These are phyloP conservation scores for Empidonax alnorum DNA, from an alignment of 2,113 vertebrate genomes.

Conservation along the genomic window DNA sequence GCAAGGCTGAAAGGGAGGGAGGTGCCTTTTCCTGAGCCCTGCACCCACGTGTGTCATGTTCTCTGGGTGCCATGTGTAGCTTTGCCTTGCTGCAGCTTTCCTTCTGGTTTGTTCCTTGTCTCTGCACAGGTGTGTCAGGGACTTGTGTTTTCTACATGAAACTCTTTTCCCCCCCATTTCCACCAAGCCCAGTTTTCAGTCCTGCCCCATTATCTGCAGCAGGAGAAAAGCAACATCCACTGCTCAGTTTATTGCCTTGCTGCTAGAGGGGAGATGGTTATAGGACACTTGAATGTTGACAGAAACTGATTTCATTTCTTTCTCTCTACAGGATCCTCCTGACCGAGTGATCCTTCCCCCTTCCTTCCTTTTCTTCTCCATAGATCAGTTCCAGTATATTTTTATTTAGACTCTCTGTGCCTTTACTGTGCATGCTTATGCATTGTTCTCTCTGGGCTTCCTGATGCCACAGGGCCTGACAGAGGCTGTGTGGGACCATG, in stretches of 20 bases:
- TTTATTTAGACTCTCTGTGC: background rate
- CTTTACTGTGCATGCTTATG: background rate
- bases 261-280: background rate
- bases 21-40: background rate
- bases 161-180: background rate
- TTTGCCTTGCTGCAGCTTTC: background rate
- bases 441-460: background rate
- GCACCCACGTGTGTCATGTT: accelerated
- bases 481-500: accelerated
- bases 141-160: background rate
- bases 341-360: background rate
- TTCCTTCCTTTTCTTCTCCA: background rate
- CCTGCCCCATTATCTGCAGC: background rate
- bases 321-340: background rate
- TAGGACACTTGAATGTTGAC: background rate
- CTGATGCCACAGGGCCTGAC: background rate
- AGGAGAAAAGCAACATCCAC: background rate
- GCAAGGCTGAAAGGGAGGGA: background rate
- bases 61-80: background rate
- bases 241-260: background rate
- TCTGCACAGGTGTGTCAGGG: background rate
- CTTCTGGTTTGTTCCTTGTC: background rate
- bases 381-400: background rate
- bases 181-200: background rate
- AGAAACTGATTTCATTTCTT: background rate